phyloP scores from a whole-genome alignment of 2,113 vertebrate genomes.

The Thinocorus orbignyianus region DNA sequence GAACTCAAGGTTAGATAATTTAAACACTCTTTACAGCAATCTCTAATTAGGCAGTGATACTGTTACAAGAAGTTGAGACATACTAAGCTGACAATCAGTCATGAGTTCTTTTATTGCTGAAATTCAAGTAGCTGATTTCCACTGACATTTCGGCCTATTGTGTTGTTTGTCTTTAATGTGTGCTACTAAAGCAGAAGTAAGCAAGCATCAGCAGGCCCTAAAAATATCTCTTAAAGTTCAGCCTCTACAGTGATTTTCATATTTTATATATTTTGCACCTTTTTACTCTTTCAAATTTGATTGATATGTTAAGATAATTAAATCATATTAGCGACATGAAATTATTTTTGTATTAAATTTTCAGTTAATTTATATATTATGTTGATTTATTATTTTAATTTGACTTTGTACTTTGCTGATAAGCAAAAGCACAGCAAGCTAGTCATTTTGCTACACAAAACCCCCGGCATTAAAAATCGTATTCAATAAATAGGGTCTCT shows the following conservation, averaged over 20 bases:
- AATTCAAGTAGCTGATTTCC: background rate
- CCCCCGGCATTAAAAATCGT: background rate
- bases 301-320: background rate
- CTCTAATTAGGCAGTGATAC: background rate
- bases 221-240: background rate
- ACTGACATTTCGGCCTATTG: background rate
- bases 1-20: background rate
- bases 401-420: background rate
- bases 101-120: background rate
- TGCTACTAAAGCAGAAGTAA: background rate
- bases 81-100: background rate
- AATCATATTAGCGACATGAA: background rate
- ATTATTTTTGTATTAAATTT: background rate
- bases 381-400: background rate
- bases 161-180: background rate
- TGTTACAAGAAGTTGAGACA: background rate
- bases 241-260: background rate
- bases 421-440: background rate
- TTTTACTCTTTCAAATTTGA: background rate
- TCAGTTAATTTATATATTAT: background rate
- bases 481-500: background rate
- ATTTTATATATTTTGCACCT: background rate
- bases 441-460: background rate
- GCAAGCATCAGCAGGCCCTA: background rate
- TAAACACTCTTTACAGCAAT: background rate